Percentiles rank a stretch among this genome's conserved stretches.
phyloP scores from a whole-genome alignment of 2,888 invertebrate genomes.

The Mesorhabditis spiculigera region DNA sequence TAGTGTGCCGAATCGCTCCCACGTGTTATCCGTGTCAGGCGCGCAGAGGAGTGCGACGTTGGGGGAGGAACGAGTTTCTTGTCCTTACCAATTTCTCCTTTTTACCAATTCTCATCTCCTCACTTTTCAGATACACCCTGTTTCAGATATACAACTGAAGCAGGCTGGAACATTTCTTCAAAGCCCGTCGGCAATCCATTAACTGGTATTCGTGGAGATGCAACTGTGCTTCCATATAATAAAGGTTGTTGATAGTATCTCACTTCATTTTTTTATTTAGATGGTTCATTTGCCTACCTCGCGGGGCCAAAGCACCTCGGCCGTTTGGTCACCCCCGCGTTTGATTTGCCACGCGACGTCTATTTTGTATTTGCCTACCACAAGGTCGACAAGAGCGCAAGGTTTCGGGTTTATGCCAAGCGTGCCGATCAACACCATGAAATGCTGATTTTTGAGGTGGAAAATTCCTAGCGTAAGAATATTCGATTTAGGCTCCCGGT shows the following conservation, averaged over 20 bases:
- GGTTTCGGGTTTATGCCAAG: constrained; percentile 35
- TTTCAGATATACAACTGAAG: constrained; percentile 22
- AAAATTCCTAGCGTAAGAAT: neutral
- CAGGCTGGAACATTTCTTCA: constrained; percentile 33
- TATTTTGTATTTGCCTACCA: constrained; percentile 53
- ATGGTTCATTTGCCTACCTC: constrained; percentile 45
- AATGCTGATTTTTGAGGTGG: constrained; percentile 28
- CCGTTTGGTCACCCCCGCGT: constrained; percentile 42
- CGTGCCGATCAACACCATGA: constrained; percentile 26
- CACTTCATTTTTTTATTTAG: constrained; percentile 19
- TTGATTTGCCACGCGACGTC: constrained; percentile 34
- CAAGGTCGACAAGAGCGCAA: constrained; percentile 36
- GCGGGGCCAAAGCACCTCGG: constrained; percentile 36
- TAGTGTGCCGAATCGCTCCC: too few species aligned
- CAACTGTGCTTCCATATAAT: constrained; percentile 43
- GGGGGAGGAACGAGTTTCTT: too few species aligned
- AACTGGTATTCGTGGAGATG: constrained; percentile 50
- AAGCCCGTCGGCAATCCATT: constrained; percentile 44
- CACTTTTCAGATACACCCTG: too few species aligned
- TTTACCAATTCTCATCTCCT: too few species aligned
- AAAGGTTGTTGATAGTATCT: constrained; percentile 20
- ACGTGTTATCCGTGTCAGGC: too few species aligned
- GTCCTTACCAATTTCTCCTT: too few species aligned
- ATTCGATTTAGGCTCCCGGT: constrained; percentile 19
- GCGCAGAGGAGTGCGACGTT: too few species aligned